Evolutionary conservation across 1,140 invertebrate genomes (phyloP).

Genomic region (Diabrotica undecimpunctata): DNA sequence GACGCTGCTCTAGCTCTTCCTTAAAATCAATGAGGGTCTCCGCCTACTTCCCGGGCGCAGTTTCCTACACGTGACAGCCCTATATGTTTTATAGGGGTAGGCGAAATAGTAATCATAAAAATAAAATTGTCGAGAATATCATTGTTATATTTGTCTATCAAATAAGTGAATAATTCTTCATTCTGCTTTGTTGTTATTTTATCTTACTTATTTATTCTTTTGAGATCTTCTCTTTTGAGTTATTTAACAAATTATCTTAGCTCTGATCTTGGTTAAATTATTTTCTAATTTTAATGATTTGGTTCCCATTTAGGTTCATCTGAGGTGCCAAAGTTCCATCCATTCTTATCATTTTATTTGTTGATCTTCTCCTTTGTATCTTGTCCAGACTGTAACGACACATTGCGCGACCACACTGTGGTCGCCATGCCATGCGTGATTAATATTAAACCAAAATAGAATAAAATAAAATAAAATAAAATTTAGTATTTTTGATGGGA

Average conservation of each 20-base stretch:
- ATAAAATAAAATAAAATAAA: too few relatives aligned
- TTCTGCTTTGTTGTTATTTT: background rate
- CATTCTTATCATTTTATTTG: too few relatives aligned
- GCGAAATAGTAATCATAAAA: background rate
- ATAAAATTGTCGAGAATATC: background rate
- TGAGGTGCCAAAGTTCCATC: too few relatives aligned
- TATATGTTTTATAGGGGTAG: background rate
- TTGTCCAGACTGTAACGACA: too few relatives aligned
- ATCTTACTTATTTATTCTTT: background rate
- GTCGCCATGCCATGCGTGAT: too few relatives aligned
- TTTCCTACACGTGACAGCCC: slow-evolving; percentile 16
- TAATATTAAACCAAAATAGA: too few relatives aligned
- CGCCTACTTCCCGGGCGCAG: slow-evolving; percentile 25
- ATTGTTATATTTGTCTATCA: background rate
- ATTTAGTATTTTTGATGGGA: too few relatives aligned
- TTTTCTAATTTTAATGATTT: too few relatives aligned
- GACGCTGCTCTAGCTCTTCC: slow-evolving; percentile 33
- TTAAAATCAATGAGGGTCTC: slow-evolving; percentile 30
- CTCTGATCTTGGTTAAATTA: background rate
- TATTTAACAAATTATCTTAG: background rate
- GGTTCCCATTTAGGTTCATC: too few relatives aligned
- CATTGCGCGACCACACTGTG: too few relatives aligned
- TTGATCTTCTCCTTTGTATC: too few relatives aligned
- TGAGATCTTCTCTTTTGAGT: background rate
- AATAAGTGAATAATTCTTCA: background rate